Conservation (phyloP, 30 jellyfish, hydroid and myxozoan species). For the Chrysaora quinquecirrha region DNA sequence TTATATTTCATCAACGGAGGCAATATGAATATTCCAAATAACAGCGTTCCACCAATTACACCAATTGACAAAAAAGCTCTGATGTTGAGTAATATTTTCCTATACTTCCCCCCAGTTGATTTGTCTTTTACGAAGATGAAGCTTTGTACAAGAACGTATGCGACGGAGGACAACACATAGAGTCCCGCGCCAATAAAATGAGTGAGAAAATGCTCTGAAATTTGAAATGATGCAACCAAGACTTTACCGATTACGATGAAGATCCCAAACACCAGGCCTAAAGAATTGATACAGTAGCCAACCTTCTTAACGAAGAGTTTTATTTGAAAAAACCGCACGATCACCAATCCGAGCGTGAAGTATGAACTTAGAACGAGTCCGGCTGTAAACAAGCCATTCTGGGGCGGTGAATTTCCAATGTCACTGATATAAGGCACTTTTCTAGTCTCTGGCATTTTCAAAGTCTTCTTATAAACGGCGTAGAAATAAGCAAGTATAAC, state of each 20-base stretch:
- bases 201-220: constrained; percentile 49
- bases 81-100: constrained; percentile 1
- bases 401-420: constrained; percentile 78
- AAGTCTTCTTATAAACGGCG: constrained; percentile 19
- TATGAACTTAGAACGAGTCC: constrained; percentile 77
- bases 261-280: constrained; percentile 54
- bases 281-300: constrained; percentile 22
- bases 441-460: constrained; percentile 35
- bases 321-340: constrained; percentile 76
- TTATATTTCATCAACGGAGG: constrained; percentile 61
- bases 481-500: constrained; percentile 40
- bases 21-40: constrained; percentile 66
- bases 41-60: constrained; percentile 35
- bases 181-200: constrained; percentile 82
- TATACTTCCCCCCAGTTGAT: not conserved
- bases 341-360: constrained; percentile 52
- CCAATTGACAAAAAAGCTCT: constrained; percentile 54
- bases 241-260: constrained; percentile 61
- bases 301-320: constrained; percentile 6
- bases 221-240: constrained; percentile 79
- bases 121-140: constrained; percentile 44
- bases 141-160: constrained; percentile 61
- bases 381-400: constrained; percentile 71
- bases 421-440: constrained; percentile 83
- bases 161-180: constrained; percentile 62